These are phyloP conservation scores for Protonemura montana DNA, from an alignment of 2,888 invertebrate species.

Conservation along the genomic window DNA sequence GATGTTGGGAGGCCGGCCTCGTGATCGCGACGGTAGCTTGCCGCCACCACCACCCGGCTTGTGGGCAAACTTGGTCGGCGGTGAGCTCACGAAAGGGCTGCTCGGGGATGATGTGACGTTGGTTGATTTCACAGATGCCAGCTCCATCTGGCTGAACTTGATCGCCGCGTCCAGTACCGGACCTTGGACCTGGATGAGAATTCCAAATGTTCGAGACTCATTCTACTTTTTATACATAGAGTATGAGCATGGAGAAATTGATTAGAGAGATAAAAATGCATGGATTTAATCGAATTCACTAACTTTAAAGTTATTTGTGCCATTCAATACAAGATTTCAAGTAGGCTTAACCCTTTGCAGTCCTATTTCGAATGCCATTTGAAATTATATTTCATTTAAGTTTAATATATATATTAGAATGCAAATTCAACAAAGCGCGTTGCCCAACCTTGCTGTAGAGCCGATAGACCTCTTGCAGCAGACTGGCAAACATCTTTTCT, in stretches of 20 bases:
- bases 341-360: too few species aligned
- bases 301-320: too few species aligned
- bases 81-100: constrained; percentile 7
- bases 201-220: too few species aligned
- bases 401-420: too few species aligned
- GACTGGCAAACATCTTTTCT: constrained; percentile 67
- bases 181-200: constrained; percentile 61
- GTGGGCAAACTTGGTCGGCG: background rate
- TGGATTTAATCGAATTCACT: too few species aligned
- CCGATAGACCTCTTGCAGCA: constrained; percentile 76
- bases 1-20: constrained; percentile 29
- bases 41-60: background rate
- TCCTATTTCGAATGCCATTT: too few species aligned
- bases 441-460: constrained; percentile 67
- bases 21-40: background rate
- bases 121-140: constrained; percentile 53
- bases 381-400: too few species aligned
- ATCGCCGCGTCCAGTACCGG: constrained; percentile 70
- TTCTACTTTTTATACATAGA: too few species aligned
- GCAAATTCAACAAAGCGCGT: too few species aligned
- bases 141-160: constrained; percentile 73
- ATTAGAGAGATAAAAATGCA: too few species aligned
- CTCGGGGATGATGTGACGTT: constrained; percentile 47
- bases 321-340: too few species aligned
- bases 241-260: too few species aligned